A percentile compares a stretch with the other conserved stretches of the same genome.
phyloP scores from a whole-genome alignment of 2,888 invertebrate genomes.

The Carpatolechia fugitivella region DNA sequence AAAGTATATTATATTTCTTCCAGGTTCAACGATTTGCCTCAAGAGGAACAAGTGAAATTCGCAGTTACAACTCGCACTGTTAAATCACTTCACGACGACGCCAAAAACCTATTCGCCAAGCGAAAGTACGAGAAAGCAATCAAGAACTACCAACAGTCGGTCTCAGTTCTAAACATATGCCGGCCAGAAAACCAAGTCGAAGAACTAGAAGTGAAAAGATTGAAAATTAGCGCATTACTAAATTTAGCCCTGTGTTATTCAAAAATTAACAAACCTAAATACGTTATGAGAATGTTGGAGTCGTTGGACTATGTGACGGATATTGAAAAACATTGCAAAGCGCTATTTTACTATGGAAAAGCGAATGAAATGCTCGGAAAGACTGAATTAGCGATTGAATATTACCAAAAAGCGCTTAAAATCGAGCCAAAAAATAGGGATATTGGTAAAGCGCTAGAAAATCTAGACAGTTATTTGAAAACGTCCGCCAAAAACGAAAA shows the following conservation, averaged over 20 bases:
- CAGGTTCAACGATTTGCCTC: conserved; percentile 64
- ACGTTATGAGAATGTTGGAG: conserved; percentile 57
- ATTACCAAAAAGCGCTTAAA: conserved; percentile 61
- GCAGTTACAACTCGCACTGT: conserved; percentile 53
- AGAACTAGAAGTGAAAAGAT: conserved; percentile 40
- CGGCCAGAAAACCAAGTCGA: conserved; percentile 41
- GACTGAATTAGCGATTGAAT: conserved; percentile 47
- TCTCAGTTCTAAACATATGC: conserved; percentile 47
- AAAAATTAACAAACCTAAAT: conserved; percentile 57
- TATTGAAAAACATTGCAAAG: conserved; percentile 59
- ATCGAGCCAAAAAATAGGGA: conserved; percentile 66
- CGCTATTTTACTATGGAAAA: conserved; percentile 55
- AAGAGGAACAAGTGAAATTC: conserved; percentile 55
- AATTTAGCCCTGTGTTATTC: conserved; percentile 65
- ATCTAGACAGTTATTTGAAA: conserved; percentile 46
- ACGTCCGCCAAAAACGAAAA: conserved; percentile 42
- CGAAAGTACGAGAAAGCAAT: conserved; percentile 48
- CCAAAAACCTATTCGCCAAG: conserved; percentile 47
- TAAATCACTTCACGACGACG: conserved; percentile 47
- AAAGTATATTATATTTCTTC: conserved; percentile 7
- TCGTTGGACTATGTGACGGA: conserved; percentile 51
- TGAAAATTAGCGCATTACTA: conserved; percentile 49
- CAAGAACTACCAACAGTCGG: conserved; percentile 55
- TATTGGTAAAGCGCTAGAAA: conserved; percentile 50
- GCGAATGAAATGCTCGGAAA: conserved; percentile 54